Conservation (phyloP, 1,140 invertebrate species). For the Drosophila yakuba region DNA sequence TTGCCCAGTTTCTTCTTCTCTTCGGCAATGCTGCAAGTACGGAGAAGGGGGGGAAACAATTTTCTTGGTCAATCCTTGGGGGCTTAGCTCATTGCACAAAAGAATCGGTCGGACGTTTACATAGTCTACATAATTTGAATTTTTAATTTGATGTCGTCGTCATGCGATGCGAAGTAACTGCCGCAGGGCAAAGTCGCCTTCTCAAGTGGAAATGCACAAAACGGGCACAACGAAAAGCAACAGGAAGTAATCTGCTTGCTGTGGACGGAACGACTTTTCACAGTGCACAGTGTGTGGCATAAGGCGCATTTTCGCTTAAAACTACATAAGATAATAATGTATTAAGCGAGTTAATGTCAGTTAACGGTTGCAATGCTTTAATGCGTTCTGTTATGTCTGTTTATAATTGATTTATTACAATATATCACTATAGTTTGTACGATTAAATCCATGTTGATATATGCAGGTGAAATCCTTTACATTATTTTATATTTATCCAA, state of each 20-base stretch:
- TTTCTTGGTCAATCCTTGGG: conserved; percentile 37
- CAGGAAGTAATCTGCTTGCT: conserved; percentile 61
- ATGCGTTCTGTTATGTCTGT: too few relatives aligned
- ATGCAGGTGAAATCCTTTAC: not conserved
- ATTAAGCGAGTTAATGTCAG: too few relatives aligned
- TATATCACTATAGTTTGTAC: not conserved
- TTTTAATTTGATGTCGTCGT: conserved; percentile 58
- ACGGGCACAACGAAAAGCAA: conserved; percentile 58
- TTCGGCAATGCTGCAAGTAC: conserved; percentile 89
- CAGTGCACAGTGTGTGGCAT: conserved; percentile 17
- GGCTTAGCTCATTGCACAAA: conserved; percentile 26
- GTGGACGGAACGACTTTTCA: conserved; percentile 24
- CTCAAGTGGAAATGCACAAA: conserved; percentile 29
- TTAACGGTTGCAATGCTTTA: too few relatives aligned
- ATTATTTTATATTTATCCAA: not conserved
- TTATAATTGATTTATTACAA: too few relatives aligned
- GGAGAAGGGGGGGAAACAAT: conserved; percentile 7
- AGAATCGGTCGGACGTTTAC: conserved; percentile 1
- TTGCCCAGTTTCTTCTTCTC: conserved; percentile 95
- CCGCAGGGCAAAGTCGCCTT: conserved; percentile 21
- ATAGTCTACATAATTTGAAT: conserved; percentile 57
- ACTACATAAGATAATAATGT: too few relatives aligned
- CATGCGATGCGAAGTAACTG: conserved; percentile 11
- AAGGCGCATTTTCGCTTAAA: not conserved
- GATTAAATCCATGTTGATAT: too few relatives aligned